Base-by-base conservation (phyloP, 2,888 invertebrate genomes). In the Lamproptera curius region DNA sequence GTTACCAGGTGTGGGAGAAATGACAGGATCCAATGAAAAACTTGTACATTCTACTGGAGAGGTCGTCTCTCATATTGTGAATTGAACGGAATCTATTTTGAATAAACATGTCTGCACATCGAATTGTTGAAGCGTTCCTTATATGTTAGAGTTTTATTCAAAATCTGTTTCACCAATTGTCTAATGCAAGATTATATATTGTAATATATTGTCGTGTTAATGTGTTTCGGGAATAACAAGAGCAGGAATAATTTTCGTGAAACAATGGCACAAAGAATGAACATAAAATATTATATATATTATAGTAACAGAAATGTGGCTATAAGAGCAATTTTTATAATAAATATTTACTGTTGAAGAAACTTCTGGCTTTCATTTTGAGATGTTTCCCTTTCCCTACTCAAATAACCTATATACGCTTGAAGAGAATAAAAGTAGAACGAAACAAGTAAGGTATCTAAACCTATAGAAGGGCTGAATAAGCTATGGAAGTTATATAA, bases 301-400 rank as follows among this genome's bases (percentile, higher is more conserved):
- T 85, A 85, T 85, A 81, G 82, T 80, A 84, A 84, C 84, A 85
- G 83, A 86, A 86, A 87, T 86, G 86, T 87, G 85, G 71, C 85
- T 87, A 87, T 87, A 86, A 85, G 83, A 86, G 85, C 86, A 87
- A 86, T 87, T 87, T 87, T 87, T 87, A 87, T 87, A 87, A 87
- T 87, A 87, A 87, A 87, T 87, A 87, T 87, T 87, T 87, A 87
- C 87, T 87, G 87, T 87, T 87, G 87, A 86, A 75, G 86, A 87
- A 76, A 54, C 62, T n/a, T 58, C 48, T 20, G 80, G 53, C 70
- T 86, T 83, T 85, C 61, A 82, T 76, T 85, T 67, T 31, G 9
- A 10, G 2, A 17, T 13, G 15, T 10, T 26, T 41, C 3, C 26
- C n/a, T 28, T n/a, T n/a, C n/a, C n/a, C n/a, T n/a, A n/a, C n/a